Percentiles rank a stretch among this genome's conserved stretches.
Evolutionary conservation across 2,888 invertebrate genomes (phyloP).

Genomic region (Cepaea hortensis): DNA sequence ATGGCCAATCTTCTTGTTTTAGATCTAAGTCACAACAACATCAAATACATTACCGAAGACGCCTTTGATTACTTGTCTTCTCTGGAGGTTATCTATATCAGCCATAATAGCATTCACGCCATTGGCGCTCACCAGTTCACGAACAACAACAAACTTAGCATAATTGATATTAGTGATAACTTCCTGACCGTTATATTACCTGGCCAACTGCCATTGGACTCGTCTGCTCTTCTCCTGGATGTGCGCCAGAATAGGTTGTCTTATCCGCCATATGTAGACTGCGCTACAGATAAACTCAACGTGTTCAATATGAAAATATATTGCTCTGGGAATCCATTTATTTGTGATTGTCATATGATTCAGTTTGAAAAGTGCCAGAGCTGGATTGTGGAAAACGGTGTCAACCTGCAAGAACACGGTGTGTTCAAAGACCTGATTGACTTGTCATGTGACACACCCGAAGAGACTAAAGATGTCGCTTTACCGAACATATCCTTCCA

Average conservation of each 20-base stretch:
- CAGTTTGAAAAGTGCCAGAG: slow-evolving; percentile 31
- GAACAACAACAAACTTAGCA: slow-evolving; percentile 2
- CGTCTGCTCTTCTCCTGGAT: slow-evolving; percentile 32
- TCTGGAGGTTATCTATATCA: slow-evolving; percentile 36
- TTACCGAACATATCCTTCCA: slow-evolving; percentile 17
- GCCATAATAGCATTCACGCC: slow-evolving; percentile 39
- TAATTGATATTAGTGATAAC: slow-evolving; percentile 47
- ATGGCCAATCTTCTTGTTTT: slow-evolving; percentile 21
- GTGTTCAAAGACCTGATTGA: slow-evolving; percentile 27
- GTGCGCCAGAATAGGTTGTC: slow-evolving; percentile 44
- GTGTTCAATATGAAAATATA: slow-evolving; percentile 26
- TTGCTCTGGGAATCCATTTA: slow-evolving; percentile 44
- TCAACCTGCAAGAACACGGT: background rate
- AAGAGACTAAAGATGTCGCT: background rate
- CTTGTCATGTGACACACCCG: slow-evolving; percentile 28
- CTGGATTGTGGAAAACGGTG: background rate
- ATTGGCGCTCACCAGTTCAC: slow-evolving; percentile 29
- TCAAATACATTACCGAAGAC: slow-evolving; percentile 29
- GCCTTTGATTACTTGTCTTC: slow-evolving; percentile 27
- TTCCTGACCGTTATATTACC: background rate
- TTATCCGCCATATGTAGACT: slow-evolving; percentile 34
- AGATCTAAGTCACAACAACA: slow-evolving; percentile 47
- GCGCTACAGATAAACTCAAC: background rate
- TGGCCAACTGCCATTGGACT: slow-evolving; percentile 20
- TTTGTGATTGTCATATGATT: slow-evolving; percentile 49